phyloP scores from a whole-genome alignment of 2,113 vertebrate genomes.

The Heterocephalus glaber region DNA sequence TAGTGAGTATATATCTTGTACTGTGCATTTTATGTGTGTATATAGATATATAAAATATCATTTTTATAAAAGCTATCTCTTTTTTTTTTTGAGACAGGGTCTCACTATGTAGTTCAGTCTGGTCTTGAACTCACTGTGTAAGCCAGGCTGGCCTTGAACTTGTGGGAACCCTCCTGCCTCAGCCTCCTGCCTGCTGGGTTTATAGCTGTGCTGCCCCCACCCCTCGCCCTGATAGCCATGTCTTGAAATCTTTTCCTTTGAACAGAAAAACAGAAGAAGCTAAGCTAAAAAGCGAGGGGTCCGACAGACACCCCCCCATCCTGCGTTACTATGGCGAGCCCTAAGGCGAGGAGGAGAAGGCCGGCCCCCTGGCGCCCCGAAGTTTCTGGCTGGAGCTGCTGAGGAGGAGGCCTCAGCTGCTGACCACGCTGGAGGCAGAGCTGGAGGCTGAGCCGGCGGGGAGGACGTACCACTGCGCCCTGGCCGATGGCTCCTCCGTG shows the following conservation, averaged over 20 bases:
- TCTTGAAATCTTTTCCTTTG: background rate
- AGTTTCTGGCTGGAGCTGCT: constrained; percentile 61
- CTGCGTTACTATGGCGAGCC: constrained; percentile 82
- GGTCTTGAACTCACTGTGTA: too few relatives aligned
- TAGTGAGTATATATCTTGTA: background rate
- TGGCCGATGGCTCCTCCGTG: constrained; percentile 85
- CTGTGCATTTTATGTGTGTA: background rate
- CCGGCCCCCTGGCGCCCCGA: background rate
- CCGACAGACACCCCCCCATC: constrained; percentile 74
- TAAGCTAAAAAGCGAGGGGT: constrained; percentile 66
- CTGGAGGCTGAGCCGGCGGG: constrained; percentile 3
- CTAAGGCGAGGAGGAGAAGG: background rate
- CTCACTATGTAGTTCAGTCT: too few relatives aligned
- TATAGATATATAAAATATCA: background rate
- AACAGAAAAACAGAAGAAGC: constrained; percentile 82
- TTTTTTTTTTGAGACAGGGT: too few relatives aligned
- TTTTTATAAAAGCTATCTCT: background rate
- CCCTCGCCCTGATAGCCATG: background rate
- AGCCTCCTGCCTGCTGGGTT: too few relatives aligned
- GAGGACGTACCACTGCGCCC: constrained; percentile 85
- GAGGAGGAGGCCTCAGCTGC: constrained; percentile 71
- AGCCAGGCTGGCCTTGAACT: too few relatives aligned
- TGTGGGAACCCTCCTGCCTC: too few relatives aligned
- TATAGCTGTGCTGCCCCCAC: too few relatives aligned
- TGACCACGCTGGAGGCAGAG: background rate